Conservation (phyloP, 2,113 vertebrate species). For the Myotis davidii region DNA sequence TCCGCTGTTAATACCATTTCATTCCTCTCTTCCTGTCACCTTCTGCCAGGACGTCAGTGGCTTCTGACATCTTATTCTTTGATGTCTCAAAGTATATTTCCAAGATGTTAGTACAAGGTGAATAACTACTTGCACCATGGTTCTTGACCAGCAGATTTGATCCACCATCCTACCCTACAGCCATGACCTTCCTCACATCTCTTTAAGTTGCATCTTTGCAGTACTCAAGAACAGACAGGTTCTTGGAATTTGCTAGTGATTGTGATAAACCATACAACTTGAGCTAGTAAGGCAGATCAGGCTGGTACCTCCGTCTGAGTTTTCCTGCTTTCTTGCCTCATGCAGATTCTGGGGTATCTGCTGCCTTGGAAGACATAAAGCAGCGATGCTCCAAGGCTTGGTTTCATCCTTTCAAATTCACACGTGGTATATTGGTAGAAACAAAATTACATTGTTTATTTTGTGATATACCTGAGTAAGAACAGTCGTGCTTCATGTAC, state of each 20-base stretch:
- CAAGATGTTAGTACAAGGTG: constrained; percentile 52
- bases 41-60: constrained; percentile 56
- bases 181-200: constrained; percentile 55
- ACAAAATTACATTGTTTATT: constrained; percentile 39
- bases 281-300: constrained; percentile 37
- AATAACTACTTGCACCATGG: constrained; percentile 48
- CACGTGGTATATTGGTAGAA: constrained; percentile 33
- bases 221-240: constrained; percentile 51
- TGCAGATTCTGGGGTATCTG: constrained; percentile 46
- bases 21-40: constrained; percentile 67
- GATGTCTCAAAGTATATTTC: constrained; percentile 63
- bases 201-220: constrained; percentile 56
- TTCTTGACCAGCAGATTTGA: constrained; percentile 64
- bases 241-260: constrained; percentile 58
- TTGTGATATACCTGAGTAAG: constrained; percentile 36
- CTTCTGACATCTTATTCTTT: constrained; percentile 65
- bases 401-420: constrained; percentile 40
- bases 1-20: constrained; percentile 55
- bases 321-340: constrained; percentile 42
- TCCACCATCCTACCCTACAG: constrained; percentile 48
- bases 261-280: neutral
- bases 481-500: constrained; percentile 9
- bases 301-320: neutral
- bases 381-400: constrained; percentile 24
- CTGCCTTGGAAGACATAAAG: constrained; percentile 61